Conservation (phyloP, 2,113 vertebrate genomes). For the Nothoprocta pentlandii region DNA sequence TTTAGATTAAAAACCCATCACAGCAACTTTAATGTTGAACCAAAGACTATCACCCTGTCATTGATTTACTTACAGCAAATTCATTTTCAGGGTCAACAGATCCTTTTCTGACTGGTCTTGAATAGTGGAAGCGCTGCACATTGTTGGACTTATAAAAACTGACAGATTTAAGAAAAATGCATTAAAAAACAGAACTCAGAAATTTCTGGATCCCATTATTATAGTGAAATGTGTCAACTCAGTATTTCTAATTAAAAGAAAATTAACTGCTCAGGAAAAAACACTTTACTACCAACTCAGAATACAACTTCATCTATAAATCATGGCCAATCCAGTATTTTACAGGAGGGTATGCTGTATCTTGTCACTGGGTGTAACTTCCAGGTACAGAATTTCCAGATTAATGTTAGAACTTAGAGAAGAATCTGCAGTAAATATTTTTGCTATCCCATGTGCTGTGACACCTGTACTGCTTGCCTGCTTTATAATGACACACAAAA, state of each 20-base stretch:
- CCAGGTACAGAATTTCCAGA: not conserved
- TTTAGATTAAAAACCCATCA: not conserved
- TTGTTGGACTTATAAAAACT: constrained; percentile 99
- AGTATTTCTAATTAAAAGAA: constrained; percentile 36
- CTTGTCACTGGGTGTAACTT: not conserved
- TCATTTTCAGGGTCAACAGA: constrained; percentile 95
- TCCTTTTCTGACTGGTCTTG: constrained; percentile 92
- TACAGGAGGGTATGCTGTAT: not conserved
- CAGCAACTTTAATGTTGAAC: not conserved
- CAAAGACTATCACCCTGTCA: not conserved
- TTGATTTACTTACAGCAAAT: constrained; percentile 89
- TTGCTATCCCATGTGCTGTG: not conserved
- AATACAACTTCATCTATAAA: not conserved
- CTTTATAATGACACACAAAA: not conserved
- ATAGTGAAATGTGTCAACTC: not conserved
- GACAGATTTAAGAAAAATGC: constrained; percentile 26
- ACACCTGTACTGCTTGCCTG: not conserved
- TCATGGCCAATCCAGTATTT: not conserved
- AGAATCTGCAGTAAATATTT: not conserved
- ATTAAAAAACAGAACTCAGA: constrained; percentile 6
- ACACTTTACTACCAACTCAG: not conserved
- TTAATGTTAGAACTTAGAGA: not conserved
- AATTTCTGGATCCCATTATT: not conserved
- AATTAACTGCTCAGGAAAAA: not conserved
- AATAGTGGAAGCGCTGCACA: constrained; percentile 95